Percentiles rank a stretch among this genome's conserved stretches.
These are phyloP conservation scores for Desmodus rotundus DNA, from an alignment of 2,113 vertebrate genomes.

Conservation along the genomic window DNA sequence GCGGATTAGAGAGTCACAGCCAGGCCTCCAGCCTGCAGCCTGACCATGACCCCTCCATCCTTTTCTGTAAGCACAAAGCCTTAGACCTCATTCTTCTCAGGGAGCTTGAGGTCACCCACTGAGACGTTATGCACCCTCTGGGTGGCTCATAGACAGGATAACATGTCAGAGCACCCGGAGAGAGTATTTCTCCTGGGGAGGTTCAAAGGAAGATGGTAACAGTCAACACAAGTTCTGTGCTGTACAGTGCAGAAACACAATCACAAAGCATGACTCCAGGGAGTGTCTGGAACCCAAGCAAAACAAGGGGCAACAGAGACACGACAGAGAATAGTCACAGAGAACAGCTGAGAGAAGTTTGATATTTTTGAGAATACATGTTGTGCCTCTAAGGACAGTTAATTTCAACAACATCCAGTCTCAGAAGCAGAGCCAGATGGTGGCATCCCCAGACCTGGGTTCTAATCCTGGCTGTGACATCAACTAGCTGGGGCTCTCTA, in stretches of 20 bases:
- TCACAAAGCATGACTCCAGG: neutral
- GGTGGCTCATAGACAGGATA: neutral
- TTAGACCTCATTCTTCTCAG: neutral
- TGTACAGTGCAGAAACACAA: accelerated
- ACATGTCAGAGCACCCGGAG: neutral
- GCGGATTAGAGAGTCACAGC: neutral
- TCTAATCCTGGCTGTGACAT: neutral
- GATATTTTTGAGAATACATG: neutral
- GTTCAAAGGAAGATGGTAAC: neutral
- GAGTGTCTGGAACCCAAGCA: neutral
- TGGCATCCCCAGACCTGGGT: neutral
- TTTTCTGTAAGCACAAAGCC: neutral
- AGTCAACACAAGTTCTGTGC: neutral
- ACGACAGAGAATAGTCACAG: neutral
- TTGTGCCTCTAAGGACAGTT: neutral
- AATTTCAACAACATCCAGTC: neutral
- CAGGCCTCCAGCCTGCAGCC: neutral
- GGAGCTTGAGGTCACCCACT: accelerated
- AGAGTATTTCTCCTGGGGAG: neutral
- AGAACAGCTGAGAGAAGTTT: neutral
- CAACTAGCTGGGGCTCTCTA: neutral
- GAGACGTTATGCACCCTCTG: accelerated
- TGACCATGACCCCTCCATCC: neutral
- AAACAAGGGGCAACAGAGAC: neutral
- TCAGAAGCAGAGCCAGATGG: neutral